These are phyloP conservation scores for Epinephelus cyanopodus DNA, from an alignment of 2,113 vertebrate genomes.

Conservation along the genomic window DNA sequence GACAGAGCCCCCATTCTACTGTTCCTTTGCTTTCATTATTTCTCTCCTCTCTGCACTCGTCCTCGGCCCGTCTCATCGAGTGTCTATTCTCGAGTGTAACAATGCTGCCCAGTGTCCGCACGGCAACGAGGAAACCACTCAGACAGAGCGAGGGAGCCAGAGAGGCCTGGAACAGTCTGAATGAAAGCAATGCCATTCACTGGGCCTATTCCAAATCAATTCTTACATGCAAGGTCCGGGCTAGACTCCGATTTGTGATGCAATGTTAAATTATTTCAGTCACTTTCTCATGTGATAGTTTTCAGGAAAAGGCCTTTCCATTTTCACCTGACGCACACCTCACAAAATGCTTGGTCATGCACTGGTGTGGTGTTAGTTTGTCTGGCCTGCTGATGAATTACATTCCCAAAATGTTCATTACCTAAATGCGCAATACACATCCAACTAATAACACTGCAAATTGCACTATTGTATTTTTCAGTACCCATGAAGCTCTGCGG, in stretches of 20 bases:
- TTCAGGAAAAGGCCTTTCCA: background rate
- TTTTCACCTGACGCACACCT: background rate
- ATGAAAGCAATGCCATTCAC: conserved; percentile 9
- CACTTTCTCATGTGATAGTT: background rate
- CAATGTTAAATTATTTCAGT: conserved; percentile 7
- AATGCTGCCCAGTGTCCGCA: conserved; percentile 71
- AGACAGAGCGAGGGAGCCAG: conserved; percentile 17
- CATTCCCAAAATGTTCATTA: conserved; percentile 15
- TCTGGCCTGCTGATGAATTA: background rate
- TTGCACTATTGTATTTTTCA: conserved; percentile 8
- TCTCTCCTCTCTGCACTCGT: conserved; percentile 27
- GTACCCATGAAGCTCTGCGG: conserved; percentile 2
- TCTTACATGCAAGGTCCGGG: background rate
- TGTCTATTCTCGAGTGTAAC: conserved; percentile 60
- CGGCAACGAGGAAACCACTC: conserved; percentile 26
- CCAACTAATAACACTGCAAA: conserved; percentile 23
- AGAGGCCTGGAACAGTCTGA: conserved; percentile 46
- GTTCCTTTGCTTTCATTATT: conserved; percentile 55
- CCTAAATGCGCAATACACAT: conserved; percentile 8
- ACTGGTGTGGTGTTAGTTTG: too few relatives aligned
- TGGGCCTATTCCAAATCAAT: conserved; percentile 6
- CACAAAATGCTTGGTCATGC: background rate
- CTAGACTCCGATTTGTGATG: background rate
- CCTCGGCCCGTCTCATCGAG: conserved; percentile 40
- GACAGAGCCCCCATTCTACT: conserved; percentile 71